Percentiles rank a stretch among this genome's conserved stretches.
Conservation (phyloP, 2,888 invertebrate species). For the Agrotis ipsilon region DNA sequence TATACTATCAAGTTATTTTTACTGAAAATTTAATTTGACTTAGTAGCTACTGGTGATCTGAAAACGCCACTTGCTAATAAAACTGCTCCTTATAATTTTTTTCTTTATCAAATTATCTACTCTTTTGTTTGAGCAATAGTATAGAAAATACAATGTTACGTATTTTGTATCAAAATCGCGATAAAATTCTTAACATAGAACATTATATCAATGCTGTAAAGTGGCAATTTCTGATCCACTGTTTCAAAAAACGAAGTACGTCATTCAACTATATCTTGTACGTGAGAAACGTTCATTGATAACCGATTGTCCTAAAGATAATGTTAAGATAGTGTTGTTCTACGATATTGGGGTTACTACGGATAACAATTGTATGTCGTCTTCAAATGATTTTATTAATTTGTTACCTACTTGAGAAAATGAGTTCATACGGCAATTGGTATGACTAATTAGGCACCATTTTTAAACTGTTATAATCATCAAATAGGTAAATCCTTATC, state of each 20-base stretch:
- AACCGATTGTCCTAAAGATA: constrained; percentile 27
- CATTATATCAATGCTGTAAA: too few species aligned
- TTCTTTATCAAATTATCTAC: too few species aligned
- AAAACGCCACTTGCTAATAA: too few species aligned
- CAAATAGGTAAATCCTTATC: constrained; percentile 3
- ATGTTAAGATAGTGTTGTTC: constrained; percentile 60
- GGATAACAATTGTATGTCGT: constrained; percentile 29
- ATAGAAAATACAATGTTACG: too few species aligned
- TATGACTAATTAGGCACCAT: too few species aligned
- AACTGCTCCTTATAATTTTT: too few species aligned
- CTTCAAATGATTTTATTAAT: constrained; percentile 5
- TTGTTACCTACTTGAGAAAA: not conserved
- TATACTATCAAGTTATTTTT: not conserved
- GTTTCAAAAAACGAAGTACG: not conserved
- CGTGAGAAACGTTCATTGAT: constrained; percentile 20
- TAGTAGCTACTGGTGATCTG: not conserved
- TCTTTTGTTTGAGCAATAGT: too few species aligned
- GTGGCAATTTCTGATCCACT: not conserved
- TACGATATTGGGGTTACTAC: constrained; percentile 23
- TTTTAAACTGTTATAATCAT: too few species aligned
- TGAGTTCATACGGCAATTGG: too few species aligned
- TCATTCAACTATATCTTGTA: not conserved
- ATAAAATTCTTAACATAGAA: too few species aligned
- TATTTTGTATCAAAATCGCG: too few species aligned
- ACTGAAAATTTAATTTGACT: not conserved